A percentile compares a stretch with the other conserved stretches of the same genome.
These are phyloP conservation scores for Malthinus flaveolus DNA, from an alignment of 2,888 invertebrate genomes.

Conservation along the genomic window DNA sequence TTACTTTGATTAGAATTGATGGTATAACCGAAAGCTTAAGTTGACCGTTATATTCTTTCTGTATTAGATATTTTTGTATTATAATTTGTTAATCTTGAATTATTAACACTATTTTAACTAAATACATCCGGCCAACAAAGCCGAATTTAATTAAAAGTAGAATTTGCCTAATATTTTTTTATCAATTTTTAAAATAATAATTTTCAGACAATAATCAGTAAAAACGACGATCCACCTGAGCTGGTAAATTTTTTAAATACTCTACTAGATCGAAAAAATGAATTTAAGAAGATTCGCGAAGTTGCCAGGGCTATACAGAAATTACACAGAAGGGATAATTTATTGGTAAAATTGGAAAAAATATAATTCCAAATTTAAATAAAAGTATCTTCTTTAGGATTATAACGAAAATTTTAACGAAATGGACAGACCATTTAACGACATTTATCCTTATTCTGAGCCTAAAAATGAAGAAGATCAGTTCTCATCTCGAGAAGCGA, in stretches of 20 bases:
- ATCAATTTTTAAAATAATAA: background rate
- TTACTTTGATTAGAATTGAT: no score
- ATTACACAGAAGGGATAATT: background rate
- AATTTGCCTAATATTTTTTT: background rate
- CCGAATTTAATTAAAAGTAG: no score
- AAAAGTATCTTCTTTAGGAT: no score
- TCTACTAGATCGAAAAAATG: constrained; percentile 46
- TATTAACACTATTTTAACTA: no score
- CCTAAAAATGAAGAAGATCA: no score
- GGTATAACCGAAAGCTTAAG: no score
- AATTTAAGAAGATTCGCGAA: constrained; percentile 47
- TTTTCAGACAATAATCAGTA: constrained; percentile 43
- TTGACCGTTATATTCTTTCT: no score
- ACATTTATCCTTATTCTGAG: constrained; percentile 13
- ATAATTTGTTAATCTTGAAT: no score
- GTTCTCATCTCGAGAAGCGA: background rate
- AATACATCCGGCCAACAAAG: no score
- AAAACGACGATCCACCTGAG: constrained; percentile 45
- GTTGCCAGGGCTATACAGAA: constrained; percentile 23
- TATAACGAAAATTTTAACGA: no score
- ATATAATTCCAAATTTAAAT: background rate
- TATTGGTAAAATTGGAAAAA: background rate
- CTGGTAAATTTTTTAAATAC: constrained; percentile 46
- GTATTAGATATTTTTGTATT: no score
- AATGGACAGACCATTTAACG: constrained; percentile 6